phyloP scores from a whole-genome alignment of 2,888 invertebrate genomes.

The Spialia ferax region DNA sequence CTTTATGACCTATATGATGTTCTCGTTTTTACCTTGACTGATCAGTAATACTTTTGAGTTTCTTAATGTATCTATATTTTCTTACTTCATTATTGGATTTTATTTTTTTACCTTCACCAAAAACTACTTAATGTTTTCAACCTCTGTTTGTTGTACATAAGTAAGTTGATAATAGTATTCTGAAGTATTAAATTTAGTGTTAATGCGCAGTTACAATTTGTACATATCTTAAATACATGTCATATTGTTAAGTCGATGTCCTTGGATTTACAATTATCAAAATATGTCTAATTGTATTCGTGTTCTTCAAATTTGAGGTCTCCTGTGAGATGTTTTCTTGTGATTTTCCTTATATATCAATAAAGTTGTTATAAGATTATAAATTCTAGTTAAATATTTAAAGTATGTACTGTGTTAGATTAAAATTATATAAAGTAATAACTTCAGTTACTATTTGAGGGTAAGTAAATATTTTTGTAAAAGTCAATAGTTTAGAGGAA shows the following conservation, averaged over 20 bases:
- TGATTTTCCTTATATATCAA: slow-evolving; percentile 50
- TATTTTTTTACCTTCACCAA: not conserved
- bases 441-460: slow-evolving; percentile 41
- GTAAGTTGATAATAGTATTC: slow-evolving; percentile 54
- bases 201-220: slow-evolving; percentile 51
- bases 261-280: slow-evolving; percentile 47
- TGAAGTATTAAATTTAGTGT: slow-evolving; percentile 59
- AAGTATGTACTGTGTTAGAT: slow-evolving; percentile 40
- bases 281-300: slow-evolving; percentile 51
- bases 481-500: slow-evolving; percentile 42
- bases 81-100: not conserved
- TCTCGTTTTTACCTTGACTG: slow-evolving; percentile 1
- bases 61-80: not conserved
- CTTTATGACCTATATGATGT: not conserved
- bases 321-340: slow-evolving; percentile 51
- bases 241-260: slow-evolving; percentile 48
- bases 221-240: slow-evolving; percentile 62
- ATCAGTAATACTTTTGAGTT: not conserved
- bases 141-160: slow-evolving; percentile 27
- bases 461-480: slow-evolving; percentile 48
- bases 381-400: slow-evolving; percentile 49
- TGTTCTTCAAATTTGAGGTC: slow-evolving; percentile 50
- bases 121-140: slow-evolving; percentile 4
- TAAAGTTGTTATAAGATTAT: slow-evolving; percentile 48
- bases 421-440: slow-evolving; percentile 38